phyloP scores from a whole-genome alignment of 2,888 invertebrate genomes.

The Stomorhina lunata region DNA sequence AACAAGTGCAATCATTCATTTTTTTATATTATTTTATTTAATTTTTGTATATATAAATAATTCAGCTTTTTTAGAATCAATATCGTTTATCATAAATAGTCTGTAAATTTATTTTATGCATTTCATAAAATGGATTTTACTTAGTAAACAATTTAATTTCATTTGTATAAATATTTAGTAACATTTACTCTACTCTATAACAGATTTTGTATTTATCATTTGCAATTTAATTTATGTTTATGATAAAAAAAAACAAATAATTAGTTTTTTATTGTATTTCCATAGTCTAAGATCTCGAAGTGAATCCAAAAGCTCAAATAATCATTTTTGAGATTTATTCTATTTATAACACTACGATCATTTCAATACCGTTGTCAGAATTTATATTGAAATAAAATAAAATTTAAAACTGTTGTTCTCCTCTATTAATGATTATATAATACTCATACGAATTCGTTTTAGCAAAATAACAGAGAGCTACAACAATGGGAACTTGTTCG shows the following conservation, averaged over 20 bases:
- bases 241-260: neutral
- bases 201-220: constrained; percentile 46
- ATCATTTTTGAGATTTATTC: too few species aligned
- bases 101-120: constrained; percentile 1
- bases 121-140: constrained; percentile 40
- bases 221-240: neutral
- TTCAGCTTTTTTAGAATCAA: constrained; percentile 45
- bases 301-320: too few species aligned
- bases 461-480: too few species aligned
- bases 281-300: too few species aligned
- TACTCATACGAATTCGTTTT: too few species aligned
- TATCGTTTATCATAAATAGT: constrained; percentile 25
- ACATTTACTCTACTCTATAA: constrained; percentile 61
- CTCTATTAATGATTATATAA: too few species aligned
- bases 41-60: constrained; percentile 35
- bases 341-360: too few species aligned
- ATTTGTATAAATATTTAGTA: constrained; percentile 54
- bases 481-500: too few species aligned
- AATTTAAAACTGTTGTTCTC: too few species aligned
- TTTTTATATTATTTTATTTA: constrained; percentile 4
- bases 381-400: too few species aligned
- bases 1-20: constrained; percentile 65
- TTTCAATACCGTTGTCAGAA: neutral
- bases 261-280: too few species aligned
- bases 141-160: constrained; percentile 52